These are phyloP conservation scores for Ceratoteleas bidentatus DNA, from an alignment of 1,140 invertebrate species.

Conservation along the genomic window DNA sequence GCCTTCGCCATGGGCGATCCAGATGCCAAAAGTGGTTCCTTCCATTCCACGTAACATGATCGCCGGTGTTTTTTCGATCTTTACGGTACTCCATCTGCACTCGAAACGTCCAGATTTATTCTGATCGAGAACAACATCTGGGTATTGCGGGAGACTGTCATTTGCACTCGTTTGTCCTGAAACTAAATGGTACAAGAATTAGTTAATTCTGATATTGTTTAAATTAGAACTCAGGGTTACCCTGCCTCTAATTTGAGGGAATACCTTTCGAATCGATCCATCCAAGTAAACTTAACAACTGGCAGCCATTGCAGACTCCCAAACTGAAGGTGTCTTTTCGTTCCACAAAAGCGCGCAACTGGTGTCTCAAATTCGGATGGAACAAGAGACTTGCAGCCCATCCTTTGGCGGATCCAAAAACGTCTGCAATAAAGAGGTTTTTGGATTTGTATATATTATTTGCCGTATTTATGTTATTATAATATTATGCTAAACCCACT, in stretches of 20 bases:
- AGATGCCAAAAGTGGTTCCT: slow-evolving; percentile 92
- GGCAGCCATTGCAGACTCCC: slow-evolving; percentile 98
- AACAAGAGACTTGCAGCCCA: slow-evolving; percentile 97
- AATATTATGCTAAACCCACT: no score
- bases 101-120: slow-evolving; percentile 96
- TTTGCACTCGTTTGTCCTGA: not conserved
- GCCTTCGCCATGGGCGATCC: slow-evolving; percentile 99
- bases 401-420: slow-evolving; percentile 97
- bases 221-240: no score
- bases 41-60: slow-evolving; percentile 96
- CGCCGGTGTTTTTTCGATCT: slow-evolving; percentile 86
- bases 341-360: slow-evolving; percentile 86
- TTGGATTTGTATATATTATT: not conserved
- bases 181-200: not conserved
- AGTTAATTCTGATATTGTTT: slow-evolving; percentile 19
- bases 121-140: slow-evolving; percentile 89
- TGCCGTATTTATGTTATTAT: no score
- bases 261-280: slow-evolving; percentile 83
- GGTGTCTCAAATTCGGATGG: slow-evolving; percentile 83
- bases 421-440: slow-evolving; percentile 85
- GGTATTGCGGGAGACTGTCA: slow-evolving; percentile 66
- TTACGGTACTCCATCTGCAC: slow-evolving; percentile 93
- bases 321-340: slow-evolving; percentile 95
- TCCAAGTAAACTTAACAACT: slow-evolving; percentile 94
- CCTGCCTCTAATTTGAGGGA: no score